Evolutionary conservation across 2,888 invertebrate genomes (phyloP), one percentile per base, ranked within the genome.

Genomic region (Heliothis peltigera): DNA sequence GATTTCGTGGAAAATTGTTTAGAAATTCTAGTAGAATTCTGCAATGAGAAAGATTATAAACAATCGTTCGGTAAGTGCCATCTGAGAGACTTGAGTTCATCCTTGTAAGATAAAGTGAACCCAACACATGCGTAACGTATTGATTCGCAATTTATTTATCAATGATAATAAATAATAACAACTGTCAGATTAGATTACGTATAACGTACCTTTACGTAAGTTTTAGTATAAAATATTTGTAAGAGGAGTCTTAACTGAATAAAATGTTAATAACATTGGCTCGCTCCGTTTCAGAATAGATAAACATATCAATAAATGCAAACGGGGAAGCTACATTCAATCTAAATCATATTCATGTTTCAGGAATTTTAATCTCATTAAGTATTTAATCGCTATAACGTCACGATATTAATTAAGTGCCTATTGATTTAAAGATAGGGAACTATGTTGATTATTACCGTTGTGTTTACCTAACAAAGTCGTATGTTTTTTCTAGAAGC

Each of bases 11-110:
- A 92, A 54, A 87, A 84, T 56, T 90, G 90, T 77, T 78, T 94
- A 54, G 89, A 92, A 53, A 87, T 92, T 59, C 84, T 94, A 4
- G 85, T 92, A n/a, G 89, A 89, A 39, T 94, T 92, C 77, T 91
- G 89, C 70, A 90, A 90, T 60, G 81, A 82, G 22, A 90, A 86
- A 55, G 86, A 89, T 53, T 87, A 88, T 67, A 83, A 85, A 63
- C 86, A 77, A 72, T 78, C 68, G 67, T 81, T 93, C 48, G 91
- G 94, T 94, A 77, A 89, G 92, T 86, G 42, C 22, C 21, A 17
- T 54, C 22, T 47, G 15, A 18, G 32, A 49, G 32, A 61, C 48
- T 54, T 17, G 32, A 49, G 46, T 56, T 48, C 55, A 55, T 69
- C 44, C 52, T 59, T 67, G 46, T 53, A 53, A 59, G 64, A 53